phyloP scores from a whole-genome alignment of 2,113 vertebrate species.

The Syngnathus floridae region DNA sequence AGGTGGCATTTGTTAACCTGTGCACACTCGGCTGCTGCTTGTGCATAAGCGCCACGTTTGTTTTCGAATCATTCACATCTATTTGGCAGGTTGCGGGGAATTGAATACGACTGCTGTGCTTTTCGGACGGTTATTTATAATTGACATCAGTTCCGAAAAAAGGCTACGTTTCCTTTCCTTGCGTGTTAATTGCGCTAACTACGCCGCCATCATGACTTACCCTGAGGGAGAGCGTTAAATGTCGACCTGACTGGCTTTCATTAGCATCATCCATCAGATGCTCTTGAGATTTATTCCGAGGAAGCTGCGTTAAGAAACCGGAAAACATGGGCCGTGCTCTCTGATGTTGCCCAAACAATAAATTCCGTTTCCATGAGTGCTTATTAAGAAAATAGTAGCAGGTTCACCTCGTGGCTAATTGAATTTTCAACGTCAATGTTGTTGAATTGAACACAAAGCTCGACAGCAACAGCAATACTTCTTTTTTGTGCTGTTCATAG shows the following conservation, averaged over 20 bases:
- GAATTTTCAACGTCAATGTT: background rate
- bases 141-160: conserved; percentile 68
- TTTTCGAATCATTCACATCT: conserved; percentile 60
- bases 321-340: conserved; percentile 11
- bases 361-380: conserved; percentile 9
- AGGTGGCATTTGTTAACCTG: conserved; percentile 45
- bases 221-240: conserved; percentile 51
- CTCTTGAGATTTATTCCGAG: conserved; percentile 31
- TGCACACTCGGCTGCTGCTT: conserved; percentile 23
- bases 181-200: conserved; percentile 57
- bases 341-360: background rate
- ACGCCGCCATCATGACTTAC: conserved; percentile 56
- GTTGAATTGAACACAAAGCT: too few species aligned
- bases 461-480: background rate
- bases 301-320: conserved; percentile 6
- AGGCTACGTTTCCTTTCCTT: conserved; percentile 49
- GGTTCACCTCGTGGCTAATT: background rate
- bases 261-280: conserved; percentile 49
- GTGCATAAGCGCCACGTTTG: conserved; percentile 39
- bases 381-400: conserved; percentile 4
- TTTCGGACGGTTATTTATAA: conserved; percentile 62
- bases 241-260: conserved; percentile 45
- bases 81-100: conserved; percentile 49
- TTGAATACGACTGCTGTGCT: conserved; percentile 58
- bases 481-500: background rate